phyloP scores from a whole-genome alignment of 2,888 invertebrate species.

The Eutolmus rufibarbis region DNA sequence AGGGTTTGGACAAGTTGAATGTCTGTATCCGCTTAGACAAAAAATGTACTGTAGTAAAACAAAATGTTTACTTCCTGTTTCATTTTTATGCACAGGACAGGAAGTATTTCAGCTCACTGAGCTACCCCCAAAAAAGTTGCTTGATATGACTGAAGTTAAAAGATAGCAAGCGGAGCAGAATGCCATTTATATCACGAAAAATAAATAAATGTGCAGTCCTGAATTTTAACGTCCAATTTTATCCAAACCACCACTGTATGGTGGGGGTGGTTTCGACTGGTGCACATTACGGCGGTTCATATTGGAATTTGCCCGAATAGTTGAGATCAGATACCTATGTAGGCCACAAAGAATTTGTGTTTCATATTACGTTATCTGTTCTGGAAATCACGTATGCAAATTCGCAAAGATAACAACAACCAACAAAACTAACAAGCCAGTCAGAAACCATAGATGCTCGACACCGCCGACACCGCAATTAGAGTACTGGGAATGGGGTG shows the following conservation, averaged over 20 bases:
- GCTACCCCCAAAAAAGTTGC: background rate
- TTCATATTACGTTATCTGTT: conserved; percentile 39
- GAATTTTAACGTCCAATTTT: background rate
- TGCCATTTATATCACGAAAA: background rate
- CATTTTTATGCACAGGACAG: background rate
- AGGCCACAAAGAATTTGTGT: conserved; percentile 6
- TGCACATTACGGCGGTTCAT: background rate
- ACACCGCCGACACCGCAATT: conserved; percentile 18
- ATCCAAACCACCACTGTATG: background rate
- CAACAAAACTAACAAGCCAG: conserved; percentile 39
- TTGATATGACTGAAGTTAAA: background rate
- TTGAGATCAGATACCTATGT: background rate
- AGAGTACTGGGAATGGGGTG: background rate
- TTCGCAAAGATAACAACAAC: conserved; percentile 44
- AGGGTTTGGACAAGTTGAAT: too few relatives aligned
- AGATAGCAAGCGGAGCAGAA: background rate
- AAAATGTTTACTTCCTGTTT: background rate
- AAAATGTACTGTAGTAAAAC: too few relatives aligned
- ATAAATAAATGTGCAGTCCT: background rate
- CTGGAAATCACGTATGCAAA: conserved; percentile 45
- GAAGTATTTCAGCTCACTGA: background rate
- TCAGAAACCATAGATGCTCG: background rate
- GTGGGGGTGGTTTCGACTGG: background rate
- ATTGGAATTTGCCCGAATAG: background rate
- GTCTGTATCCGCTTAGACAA: too few relatives aligned